Evolutionary conservation across 64 coral and sea anemone species (phyloP), one percentile per base, ranked within the genome.

Genomic region (Stichodactyla helianthus): DNA sequence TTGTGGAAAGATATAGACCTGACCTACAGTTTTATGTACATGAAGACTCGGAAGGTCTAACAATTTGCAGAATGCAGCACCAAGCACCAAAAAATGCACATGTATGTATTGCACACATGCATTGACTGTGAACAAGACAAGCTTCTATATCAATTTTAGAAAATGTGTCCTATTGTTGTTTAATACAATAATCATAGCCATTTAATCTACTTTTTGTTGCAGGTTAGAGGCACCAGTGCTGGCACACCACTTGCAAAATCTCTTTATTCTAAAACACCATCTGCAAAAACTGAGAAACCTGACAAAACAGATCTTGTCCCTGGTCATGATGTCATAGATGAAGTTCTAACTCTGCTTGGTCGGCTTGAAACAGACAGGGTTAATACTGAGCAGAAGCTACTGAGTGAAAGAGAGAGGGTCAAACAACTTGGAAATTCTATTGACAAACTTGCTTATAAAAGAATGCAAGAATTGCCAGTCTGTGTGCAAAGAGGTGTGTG

Each of bases 401-500:
- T 59, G 1, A 92, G 68, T 65, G 97, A 99, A 79, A 85, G 79
- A 78, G 85, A 88, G 80, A 84, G 90, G 79, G 93, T 99, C 9
- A 70, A 86, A 14, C 63, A 77, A 35, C 85, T 99, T 71, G 54
- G 90, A 53, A 78, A 90, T 54, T 89, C 94, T 55, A 99, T 99
- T 95, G 97, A 99, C 71, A 59, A 55, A 23, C 88, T 76, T 50
- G 97, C 97, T 23, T 92, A 90, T 77, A 92, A 99, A 54, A 79
- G 97, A 80, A 88, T 99, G 90, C 54, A 90, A 8, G 86, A 99
- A 58, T 76, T 99, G 13, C 97, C 97, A 12, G 56, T 71, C 67
- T 90, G 90, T 95, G 97, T 99, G 62, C 97, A 99, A 89, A 99
- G 77, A 93, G 97, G 97, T 99, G 87, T 52, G 25, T 1, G 14